phyloP scores from a whole-genome alignment of 2,113 vertebrate species.

The Ammodytes dubius region DNA sequence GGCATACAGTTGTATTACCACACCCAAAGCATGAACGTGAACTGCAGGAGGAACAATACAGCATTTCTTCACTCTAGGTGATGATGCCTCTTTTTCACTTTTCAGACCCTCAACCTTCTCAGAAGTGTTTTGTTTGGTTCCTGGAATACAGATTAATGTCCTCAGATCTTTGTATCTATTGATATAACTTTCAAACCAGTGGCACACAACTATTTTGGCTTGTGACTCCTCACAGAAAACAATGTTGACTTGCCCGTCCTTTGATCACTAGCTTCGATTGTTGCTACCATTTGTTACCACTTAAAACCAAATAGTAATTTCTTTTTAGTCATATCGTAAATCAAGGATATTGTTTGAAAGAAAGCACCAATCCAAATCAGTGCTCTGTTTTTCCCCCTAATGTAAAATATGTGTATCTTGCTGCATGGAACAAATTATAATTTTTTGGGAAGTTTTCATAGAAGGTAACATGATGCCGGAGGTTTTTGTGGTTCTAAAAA shows the following conservation, averaged over 20 bases:
- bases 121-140: background rate
- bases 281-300: background rate
- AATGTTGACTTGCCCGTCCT: background rate
- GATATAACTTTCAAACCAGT: background rate
- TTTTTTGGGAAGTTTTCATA: background rate
- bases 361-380: background rate
- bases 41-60: conserved; percentile 26
- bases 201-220: background rate
- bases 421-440: background rate
- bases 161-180: background rate
- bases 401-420: background rate
- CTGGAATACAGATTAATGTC: background rate
- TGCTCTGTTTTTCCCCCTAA: background rate
- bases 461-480: background rate
- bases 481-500: background rate
- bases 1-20: conserved; percentile 69
- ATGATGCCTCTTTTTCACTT: background rate
- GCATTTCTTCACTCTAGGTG: background rate
- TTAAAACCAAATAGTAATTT: background rate
- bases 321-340: too few species aligned
- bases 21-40: conserved; percentile 64
- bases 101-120: background rate
- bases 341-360: background rate
- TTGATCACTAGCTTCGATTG: background rate
- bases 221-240: background rate